A percentile compares a stretch with the other conserved stretches of the same genome.
Evolutionary conservation across 2,797 vertebrate species (phyloP).

Genomic region (Smutsia gigantea): DNA sequence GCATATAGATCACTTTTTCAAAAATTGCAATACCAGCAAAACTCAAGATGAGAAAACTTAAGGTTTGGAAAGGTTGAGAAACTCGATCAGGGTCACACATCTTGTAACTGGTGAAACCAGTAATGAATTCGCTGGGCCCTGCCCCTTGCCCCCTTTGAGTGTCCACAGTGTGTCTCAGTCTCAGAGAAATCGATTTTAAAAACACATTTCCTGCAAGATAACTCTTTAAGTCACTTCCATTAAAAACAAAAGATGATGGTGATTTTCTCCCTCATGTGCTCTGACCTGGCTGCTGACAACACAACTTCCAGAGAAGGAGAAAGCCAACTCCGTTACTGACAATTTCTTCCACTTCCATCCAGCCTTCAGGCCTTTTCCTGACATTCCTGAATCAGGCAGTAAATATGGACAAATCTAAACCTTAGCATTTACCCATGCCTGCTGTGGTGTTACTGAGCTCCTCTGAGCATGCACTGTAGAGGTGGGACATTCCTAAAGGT

Average conservation of each 20-base stretch:
- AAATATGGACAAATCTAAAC: neutral
- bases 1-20: neutral
- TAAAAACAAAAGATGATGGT: neutral
- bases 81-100: neutral
- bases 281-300: neutral
- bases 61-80: neutral
- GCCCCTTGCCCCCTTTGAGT: neutral
- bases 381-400: neutral
- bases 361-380: neutral
- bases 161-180: neutral
- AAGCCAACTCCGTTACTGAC: neutral
- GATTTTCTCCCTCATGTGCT: neutral
- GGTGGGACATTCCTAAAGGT: neutral
- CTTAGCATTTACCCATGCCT: neutral
- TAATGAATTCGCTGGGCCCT: neutral
- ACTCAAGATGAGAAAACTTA: constrained; percentile 1
- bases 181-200: constrained; percentile 41
- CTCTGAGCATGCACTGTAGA: neutral
- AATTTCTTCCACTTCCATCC: neutral
- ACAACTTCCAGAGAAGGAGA: neutral
- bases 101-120: neutral
- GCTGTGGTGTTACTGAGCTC: neutral
- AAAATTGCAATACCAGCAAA: neutral
- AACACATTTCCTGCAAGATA: neutral
- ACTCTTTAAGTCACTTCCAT: neutral